Conservation (phyloP, 2,797 vertebrate species). For the Rhincodon typus region DNA sequence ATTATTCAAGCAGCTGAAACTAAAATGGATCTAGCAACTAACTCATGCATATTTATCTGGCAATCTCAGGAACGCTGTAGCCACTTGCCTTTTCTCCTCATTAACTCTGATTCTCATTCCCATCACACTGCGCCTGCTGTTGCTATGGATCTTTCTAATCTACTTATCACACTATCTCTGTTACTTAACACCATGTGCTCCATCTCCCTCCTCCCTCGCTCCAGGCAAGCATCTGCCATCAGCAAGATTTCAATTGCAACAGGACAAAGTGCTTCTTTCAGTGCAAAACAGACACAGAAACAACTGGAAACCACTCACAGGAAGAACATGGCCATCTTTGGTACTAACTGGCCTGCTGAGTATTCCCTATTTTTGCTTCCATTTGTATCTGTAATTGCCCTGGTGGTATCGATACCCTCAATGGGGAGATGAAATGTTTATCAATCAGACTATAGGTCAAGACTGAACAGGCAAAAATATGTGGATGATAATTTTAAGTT, state of each 20-base stretch:
- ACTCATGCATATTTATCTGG: background rate
- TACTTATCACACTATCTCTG: background rate
- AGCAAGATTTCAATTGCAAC: background rate
- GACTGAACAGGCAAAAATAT: background rate
- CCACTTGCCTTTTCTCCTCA: background rate
- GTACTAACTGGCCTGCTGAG: background rate
- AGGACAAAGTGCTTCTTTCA: background rate
- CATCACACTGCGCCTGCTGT: background rate
- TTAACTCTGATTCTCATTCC: background rate
- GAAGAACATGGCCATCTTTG: background rate
- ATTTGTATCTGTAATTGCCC: background rate
- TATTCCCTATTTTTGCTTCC: background rate
- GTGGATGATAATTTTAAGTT: background rate
- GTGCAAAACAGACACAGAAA: background rate
- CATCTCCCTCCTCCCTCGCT: background rate
- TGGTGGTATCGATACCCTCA: background rate
- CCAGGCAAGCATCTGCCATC: background rate
- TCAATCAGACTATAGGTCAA: background rate
- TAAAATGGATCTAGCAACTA: background rate
- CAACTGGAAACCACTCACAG: background rate
- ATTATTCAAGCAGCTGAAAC: background rate
- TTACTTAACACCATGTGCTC: background rate
- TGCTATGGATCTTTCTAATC: slow-evolving; percentile 14
- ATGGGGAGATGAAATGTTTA: background rate
- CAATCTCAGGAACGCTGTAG: background rate